Evolutionary conservation across 2,113 vertebrate genomes (phyloP), one percentile per base, ranked within the genome.

Genomic region (Scopus umbretta): DNA sequence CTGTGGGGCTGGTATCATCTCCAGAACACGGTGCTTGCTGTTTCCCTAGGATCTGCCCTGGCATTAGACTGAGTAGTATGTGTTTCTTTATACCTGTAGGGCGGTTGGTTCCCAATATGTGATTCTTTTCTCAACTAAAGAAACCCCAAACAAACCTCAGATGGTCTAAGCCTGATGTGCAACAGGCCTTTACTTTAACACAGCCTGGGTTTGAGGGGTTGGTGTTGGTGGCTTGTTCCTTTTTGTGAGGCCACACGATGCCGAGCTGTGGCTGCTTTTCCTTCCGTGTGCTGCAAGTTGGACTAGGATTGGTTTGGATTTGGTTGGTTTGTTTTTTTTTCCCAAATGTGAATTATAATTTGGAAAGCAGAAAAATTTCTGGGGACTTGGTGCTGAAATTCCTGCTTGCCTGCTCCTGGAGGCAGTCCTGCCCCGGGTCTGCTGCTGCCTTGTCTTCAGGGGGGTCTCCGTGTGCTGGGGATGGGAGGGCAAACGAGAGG

Each of bases 201-300:
- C 38, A 47, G 30, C 9, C 23, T 42, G n/a, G 8, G 5, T 30
- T 27, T 34, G 38, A 32, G n/a, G 19, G 6, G 5, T 13, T 79
- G 56, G 10, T 20, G 25, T 17, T 61, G 10, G 52, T 63, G 34
- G n/a, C 18, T 78, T 11, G 6, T 1, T 43, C 45, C 29, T 47
- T 55, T 66, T 53, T 19, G 13, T 11, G n/a, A 55, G 71, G 47
- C 21, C 3, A 16, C 0, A 0, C 2, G 1, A 12, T 17, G 10
- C 3, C 27, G 55, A 73, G 34, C 34, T 36, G 53, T 38, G 32
- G 21, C 21, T 49, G 47, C 7, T 67, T 61, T 55, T 32, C 29
- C 11, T 29, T 56, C 43, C 42, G 5, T 0, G 0, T 26, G 20
- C 23, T 40, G 13, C 13, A 18, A 9, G 6, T 4, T 29, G 29